A percentile compares a stretch with the other conserved stretches of the same genome.
Conservation (phyloP, 1,140 invertebrate genomes). For the Phortica variegata region DNA sequence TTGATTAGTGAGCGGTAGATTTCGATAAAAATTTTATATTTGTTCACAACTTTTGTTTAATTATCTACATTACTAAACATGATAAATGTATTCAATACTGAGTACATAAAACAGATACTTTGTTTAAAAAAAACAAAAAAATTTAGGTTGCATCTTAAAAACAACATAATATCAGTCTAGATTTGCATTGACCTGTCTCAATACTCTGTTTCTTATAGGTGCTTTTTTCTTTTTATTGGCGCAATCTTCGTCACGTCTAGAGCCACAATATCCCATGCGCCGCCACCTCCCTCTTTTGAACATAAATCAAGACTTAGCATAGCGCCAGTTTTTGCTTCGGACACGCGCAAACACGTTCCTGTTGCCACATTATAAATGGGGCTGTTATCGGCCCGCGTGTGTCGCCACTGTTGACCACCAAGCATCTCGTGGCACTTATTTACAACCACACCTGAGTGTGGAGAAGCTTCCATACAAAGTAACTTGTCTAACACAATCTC, state of each 20-base stretch:
- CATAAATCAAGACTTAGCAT: constrained; percentile 73
- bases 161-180: constrained; percentile 43
- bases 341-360: constrained; percentile 76
- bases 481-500: constrained; percentile 84
- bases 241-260: constrained; percentile 11
- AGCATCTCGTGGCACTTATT: constrained; percentile 92
- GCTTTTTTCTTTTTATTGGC: constrained; percentile 21
- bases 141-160: too few relatives aligned
- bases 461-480: constrained; percentile 78
- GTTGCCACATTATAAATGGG: constrained; percentile 84
- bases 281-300: constrained; percentile 59
- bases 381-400: constrained; percentile 66
- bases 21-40: too few relatives aligned
- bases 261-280: constrained; percentile 71
- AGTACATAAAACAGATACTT: constrained; percentile 35
- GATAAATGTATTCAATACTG: constrained; percentile 28
- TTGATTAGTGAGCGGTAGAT: too few relatives aligned
- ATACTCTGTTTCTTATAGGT: constrained; percentile 22
- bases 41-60: too few relatives aligned
- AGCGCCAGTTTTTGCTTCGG: constrained; percentile 59
- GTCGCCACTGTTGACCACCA: constrained; percentile 85
- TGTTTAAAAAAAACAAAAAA: not conserved
- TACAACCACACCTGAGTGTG: constrained; percentile 65
- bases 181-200: constrained; percentile 21
- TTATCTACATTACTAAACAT: constrained; percentile 17